Conservation (phyloP, 2,113 vertebrate genomes). For the Melanostigma gelatinosum region DNA sequence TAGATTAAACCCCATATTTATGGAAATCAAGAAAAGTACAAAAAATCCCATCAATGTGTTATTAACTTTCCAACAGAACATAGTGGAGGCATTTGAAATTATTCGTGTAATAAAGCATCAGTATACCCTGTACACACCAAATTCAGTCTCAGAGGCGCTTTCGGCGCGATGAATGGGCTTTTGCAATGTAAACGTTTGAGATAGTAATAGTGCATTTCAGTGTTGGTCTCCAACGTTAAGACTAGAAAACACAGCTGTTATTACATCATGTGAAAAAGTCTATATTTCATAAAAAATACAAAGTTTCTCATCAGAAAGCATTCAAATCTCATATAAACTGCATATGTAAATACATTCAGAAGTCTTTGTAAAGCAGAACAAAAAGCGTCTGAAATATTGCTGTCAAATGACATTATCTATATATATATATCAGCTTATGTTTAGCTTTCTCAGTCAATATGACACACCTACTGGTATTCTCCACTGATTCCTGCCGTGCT, state of each 20-base stretch:
- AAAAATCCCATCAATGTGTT: background rate
- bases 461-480: conserved; percentile 8
- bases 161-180: conserved; percentile 32
- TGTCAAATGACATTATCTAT: conserved; percentile 18
- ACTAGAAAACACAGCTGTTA: conserved; percentile 37
- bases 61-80: background rate
- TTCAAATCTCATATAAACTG: conserved; percentile 57
- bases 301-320: conserved; percentile 44
- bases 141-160: background rate
- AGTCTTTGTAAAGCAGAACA: conserved; percentile 40
- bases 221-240: conserved; percentile 21
- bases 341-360: conserved; percentile 69
- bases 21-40: conserved; percentile 8
- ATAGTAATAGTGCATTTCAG: conserved; percentile 22
- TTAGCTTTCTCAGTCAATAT: conserved; percentile 30
- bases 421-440: background rate
- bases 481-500: conserved; percentile 9
- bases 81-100: background rate
- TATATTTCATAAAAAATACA: conserved; percentile 39
- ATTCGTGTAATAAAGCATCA: background rate
- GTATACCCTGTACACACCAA: conserved; percentile 11
- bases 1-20: background rate
- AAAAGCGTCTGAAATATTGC: conserved; percentile 44
- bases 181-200: conserved; percentile 50
- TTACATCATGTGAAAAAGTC: conserved; percentile 26